Evolutionary conservation across 2,797 vertebrate genomes (phyloP).

Genomic region (Taenioides sp.): DNA sequence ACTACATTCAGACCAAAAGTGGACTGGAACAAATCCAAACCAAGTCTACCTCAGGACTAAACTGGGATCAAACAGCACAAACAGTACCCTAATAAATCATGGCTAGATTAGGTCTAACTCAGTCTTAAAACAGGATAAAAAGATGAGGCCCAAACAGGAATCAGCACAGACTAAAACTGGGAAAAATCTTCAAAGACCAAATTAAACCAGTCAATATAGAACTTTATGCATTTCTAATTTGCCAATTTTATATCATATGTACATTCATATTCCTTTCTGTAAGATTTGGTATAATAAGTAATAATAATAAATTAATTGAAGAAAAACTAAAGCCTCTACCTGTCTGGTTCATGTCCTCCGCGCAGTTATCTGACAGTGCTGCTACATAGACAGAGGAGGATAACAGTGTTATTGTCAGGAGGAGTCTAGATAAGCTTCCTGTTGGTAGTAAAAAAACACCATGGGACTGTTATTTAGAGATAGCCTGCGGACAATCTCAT

Average conservation of each 20-base stretch:
- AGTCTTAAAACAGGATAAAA: background rate
- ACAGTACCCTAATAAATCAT: background rate
- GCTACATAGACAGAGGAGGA: constrained; percentile 20
- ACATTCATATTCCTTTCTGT: no score
- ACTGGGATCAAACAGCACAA: background rate
- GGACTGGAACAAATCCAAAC: no score
- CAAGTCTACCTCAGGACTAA: no score
- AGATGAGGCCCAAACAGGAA: background rate
- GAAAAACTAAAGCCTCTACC: constrained; percentile 51
- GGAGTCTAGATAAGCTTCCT: constrained; percentile 66
- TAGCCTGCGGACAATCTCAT: background rate
- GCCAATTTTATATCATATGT: no score
- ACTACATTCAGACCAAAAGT: no score
- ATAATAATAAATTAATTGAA: constrained; percentile 3
- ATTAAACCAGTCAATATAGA: no score
- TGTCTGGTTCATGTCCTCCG: constrained; percentile 67
- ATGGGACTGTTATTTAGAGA: background rate
- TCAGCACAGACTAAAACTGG: no score
- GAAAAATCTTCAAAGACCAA: no score
- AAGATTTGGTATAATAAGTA: background rate
- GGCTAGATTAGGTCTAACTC: no score
- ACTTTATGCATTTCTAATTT: no score
- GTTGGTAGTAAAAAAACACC: constrained; percentile 36
- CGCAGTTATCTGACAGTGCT: constrained; percentile 35
- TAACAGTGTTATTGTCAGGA: constrained; percentile 42